Evolutionary conservation across 2,113 vertebrate species (phyloP).

Genomic region (Takifugu flavidus): DNA sequence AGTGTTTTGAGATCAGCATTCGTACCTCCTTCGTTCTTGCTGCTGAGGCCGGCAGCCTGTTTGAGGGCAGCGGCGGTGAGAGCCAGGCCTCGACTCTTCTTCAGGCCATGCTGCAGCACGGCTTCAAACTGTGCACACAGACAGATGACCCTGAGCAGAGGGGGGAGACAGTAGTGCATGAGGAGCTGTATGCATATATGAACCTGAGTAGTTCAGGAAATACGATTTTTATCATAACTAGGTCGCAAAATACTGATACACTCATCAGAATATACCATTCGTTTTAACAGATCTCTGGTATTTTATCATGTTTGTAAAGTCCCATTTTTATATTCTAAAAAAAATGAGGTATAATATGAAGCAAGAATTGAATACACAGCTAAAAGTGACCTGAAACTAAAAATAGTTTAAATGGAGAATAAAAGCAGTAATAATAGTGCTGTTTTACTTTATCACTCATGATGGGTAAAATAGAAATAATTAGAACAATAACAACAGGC

Average conservation of each 20-base stretch:
- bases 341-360: no score
- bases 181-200: background rate
- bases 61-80: conserved; percentile 94
- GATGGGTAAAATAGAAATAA: background rate
- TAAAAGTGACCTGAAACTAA: no score
- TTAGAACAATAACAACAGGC: background rate
- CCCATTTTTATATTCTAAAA: no score
- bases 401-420: no score
- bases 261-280: no score
- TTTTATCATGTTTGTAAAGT: no score
- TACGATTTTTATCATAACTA: no score
- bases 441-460: no score
- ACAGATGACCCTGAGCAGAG: conserved; percentile 88
- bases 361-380: no score
- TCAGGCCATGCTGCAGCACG: conserved; percentile 93
- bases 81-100: conserved; percentile 87
- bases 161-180: background rate
- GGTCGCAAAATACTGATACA: no score
- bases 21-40: conserved; percentile 88
- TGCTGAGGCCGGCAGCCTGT: conserved; percentile 92
- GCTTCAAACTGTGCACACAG: conserved; percentile 96
- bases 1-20: background rate
- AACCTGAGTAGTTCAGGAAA: background rate
- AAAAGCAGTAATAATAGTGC: no score
- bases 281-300: no score